Base-by-base conservation (phyloP, 2,113 vertebrate genomes). In the Clarias magur region DNA sequence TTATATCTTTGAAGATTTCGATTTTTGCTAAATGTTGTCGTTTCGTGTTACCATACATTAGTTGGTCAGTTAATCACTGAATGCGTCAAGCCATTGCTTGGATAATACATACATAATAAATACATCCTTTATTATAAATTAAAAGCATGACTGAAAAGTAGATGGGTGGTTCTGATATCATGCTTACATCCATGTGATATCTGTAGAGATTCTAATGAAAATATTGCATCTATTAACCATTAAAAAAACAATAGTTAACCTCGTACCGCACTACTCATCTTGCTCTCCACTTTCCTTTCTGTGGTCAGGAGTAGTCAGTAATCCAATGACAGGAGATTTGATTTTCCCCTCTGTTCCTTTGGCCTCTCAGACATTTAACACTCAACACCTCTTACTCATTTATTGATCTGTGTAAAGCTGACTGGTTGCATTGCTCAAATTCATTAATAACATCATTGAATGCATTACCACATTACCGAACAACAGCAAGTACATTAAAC, bases 261-360 rank as follows among this genome's bases (percentile, higher is more conserved):
- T 19, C 25, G 27, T 27, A 27, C 34, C 4, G 4, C 67, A 30
- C 4, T 27, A 68, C 1, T 4, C 17, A 76, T 76, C 72, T 38
- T 76, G 73, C 75, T 56, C 23, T 78, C 54, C 1, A 25, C n/a
- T 84, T 15, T 34, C 21, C 91, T 91, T 94, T 92, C 90, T 9
- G 30, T 85, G 87, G 91, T 90, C 92, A 92, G 93, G 91, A 93
- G 90, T 91, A 90, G 88, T 86, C 85, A 78, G 88, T 95, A 95
- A 95, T 95, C 90, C 92, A 94, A 95, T 95, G 93, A 94, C 89
- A 89, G 91, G 85, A 92, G 93, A 94, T 94, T 94, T 92, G 86
- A 92, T 60, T 62, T 3, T 56, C 81, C 72, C 80, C 65, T 27
- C 13, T 21, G 62, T 16, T 56, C 63, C 38, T 21, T 85, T 62